Evolutionary conservation across 1,140 invertebrate species (phyloP).

Genomic region (Danaus melanippus): DNA sequence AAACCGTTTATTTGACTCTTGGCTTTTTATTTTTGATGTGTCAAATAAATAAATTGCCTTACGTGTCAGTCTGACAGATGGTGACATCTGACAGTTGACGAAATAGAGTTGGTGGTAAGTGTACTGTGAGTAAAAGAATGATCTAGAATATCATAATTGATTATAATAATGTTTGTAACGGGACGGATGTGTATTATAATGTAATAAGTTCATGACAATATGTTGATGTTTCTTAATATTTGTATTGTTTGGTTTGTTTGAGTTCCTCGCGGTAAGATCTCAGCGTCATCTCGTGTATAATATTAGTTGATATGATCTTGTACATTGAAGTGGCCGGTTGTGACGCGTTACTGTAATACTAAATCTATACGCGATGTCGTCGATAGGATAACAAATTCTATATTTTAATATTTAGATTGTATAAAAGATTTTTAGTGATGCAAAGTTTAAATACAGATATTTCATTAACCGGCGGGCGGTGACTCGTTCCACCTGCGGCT

Average conservation of each 20-base stretch:
- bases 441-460: constrained; percentile 17
- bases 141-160: too few species aligned
- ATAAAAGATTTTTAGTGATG: constrained; percentile 16
- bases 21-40: too few species aligned
- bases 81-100: too few species aligned
- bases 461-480: not conserved
- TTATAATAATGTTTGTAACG: too few species aligned
- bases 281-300: constrained; percentile 48
- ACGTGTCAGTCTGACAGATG: too few species aligned
- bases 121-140: too few species aligned
- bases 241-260: constrained; percentile 30
- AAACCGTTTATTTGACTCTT: too few species aligned
- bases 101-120: too few species aligned
- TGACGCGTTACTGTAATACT: constrained; percentile 29
- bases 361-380: constrained; percentile 23
- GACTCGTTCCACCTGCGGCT: too few species aligned
- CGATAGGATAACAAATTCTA: constrained; percentile 15
- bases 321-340: constrained; percentile 59
- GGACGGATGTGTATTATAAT: constrained; percentile 24
- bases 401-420: constrained; percentile 16
- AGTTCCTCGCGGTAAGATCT: constrained; percentile 61
- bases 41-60: too few species aligned
- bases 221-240: constrained; percentile 32
- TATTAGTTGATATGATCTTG: constrained; percentile 32
- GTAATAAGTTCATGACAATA: constrained; percentile 57